Evolutionary conservation across 2,888 invertebrate species (phyloP), one percentile per base, ranked within the genome.

Genomic region (Galerucella pusilla): DNA sequence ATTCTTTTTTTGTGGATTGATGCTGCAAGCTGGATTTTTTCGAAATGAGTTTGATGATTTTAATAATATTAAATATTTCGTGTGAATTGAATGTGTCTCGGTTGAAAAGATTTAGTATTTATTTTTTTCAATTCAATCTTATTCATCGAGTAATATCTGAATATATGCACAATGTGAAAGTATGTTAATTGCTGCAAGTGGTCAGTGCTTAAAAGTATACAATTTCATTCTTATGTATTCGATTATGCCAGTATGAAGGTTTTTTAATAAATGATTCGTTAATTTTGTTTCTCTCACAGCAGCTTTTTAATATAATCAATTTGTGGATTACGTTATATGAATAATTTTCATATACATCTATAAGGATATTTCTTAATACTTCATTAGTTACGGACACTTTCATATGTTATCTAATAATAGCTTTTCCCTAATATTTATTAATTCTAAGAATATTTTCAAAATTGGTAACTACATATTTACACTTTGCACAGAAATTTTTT

Each of bases 1-100:
- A 66, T 67, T 42, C 61, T 46, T 12, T 52, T 49, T 73, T 16
- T 69, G 42, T 59, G 65, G 28, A 59, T 71, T 65, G 66, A 71
- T 71, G 46, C 59, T 66, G 59, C 35, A 35, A 52, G 60, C n/a
- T 12, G 0, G 3, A n/a, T 1, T 11, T 52, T 52, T 52, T 1
- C n/a, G n/a, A 52, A 46, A 4, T 52, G n/a, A 14, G n/a, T 12
- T 11, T 52, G 4, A 52, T 52, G 5, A 52, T n/a, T 52, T 14
- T n/a, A 14, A 12, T 7, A n/a, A 52, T 7, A 42, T 42, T 42
- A 5, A 42, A 42, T 49, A 14, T 49, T 49, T 2, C 14, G 49
- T 49, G 49, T 49, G 52, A 52, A 14, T n/a, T 2, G 14, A 57
- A 57, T 16, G 20, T 57, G 57, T 57, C 10, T 20, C 0, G 10